Percentiles rank a stretch among this genome's conserved stretches.
These are phyloP conservation scores for Noctua comes DNA, from an alignment of 2,888 invertebrate genomes.

Conservation along the genomic window DNA sequence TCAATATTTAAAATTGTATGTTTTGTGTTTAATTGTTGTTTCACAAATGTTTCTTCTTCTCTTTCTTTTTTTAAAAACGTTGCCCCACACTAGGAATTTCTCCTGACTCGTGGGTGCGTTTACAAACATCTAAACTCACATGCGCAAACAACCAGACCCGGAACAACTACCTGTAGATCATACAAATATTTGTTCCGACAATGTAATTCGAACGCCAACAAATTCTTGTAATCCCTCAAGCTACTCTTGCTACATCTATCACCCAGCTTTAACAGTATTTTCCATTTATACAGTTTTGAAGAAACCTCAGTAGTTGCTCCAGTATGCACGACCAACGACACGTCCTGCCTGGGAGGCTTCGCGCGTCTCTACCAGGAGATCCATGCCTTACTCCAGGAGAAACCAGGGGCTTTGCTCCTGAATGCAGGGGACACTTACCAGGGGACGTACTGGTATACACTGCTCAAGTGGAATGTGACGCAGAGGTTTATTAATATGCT, in stretches of 20 bases:
- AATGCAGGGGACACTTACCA: conserved; percentile 96
- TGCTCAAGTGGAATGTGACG: conserved; percentile 93
- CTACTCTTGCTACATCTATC: neutral
- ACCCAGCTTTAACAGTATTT: neutral
- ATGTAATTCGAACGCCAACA: neutral
- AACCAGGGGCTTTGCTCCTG: conserved; percentile 92
- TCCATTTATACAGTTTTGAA: conserved; percentile 87
- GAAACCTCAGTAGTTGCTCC: conserved; percentile 90
- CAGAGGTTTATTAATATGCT: conserved; percentile 94
- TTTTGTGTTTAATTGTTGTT: too few relatives aligned
- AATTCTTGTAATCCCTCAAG: neutral
- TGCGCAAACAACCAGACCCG: too few relatives aligned
- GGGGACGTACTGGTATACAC: conserved; percentile 95
- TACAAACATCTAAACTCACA: too few relatives aligned
- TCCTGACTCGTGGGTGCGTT: too few relatives aligned
- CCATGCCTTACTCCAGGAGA: conserved; percentile 82
- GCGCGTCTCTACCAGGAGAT: conserved; percentile 91
- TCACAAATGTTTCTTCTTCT: too few relatives aligned
- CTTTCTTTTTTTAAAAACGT: too few relatives aligned
- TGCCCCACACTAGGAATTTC: too few relatives aligned
- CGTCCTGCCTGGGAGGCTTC: conserved; percentile 92
- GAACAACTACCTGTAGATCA: too few relatives aligned
- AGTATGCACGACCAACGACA: conserved; percentile 87
- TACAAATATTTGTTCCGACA: too few relatives aligned
- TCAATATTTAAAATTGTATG: too few relatives aligned